phyloP scores from a whole-genome alignment of 2,113 vertebrate genomes.

The Poeciliopsis retropinna region DNA sequence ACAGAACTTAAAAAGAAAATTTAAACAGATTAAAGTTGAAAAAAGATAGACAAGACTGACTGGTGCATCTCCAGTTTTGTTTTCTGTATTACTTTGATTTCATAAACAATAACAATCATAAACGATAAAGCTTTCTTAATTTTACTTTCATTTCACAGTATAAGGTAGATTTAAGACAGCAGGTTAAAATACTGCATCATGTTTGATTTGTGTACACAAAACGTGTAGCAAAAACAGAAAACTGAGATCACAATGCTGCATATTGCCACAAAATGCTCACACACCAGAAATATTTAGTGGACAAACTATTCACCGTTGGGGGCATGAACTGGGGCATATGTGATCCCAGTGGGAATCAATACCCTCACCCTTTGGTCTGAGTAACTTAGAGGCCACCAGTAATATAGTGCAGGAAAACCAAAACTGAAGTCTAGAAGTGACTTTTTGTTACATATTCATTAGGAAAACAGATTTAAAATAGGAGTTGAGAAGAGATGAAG shows the following conservation, averaged over 20 bases:
- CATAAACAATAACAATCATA: background rate
- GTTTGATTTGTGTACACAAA: constrained; percentile 3
- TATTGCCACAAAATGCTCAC: background rate
- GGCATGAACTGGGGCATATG: constrained; percentile 28
- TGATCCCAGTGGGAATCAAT: constrained; percentile 33
- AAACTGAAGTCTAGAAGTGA: constrained; percentile 4
- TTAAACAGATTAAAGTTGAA: too few species aligned
- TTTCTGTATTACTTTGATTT: too few species aligned
- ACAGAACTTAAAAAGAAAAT: too few species aligned
- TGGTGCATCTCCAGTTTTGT: too few species aligned
- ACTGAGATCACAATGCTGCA: background rate
- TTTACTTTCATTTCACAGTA: background rate
- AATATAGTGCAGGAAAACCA: background rate
- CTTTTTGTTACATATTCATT: background rate
- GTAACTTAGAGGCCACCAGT: background rate
- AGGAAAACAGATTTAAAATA: constrained; percentile 10
- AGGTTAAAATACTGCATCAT: background rate
- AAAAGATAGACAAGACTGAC: too few species aligned
- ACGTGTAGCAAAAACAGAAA: background rate
- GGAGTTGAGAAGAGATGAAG: constrained; percentile 1
- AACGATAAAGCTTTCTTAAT: background rate
- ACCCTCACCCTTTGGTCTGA: constrained; percentile 21
- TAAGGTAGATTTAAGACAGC: background rate
- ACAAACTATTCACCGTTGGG: constrained; percentile 6
- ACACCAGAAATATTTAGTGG: background rate